Evolutionary conservation across 1,140 invertebrate genomes (phyloP).

Genomic region (Geopemphigus sp.): DNA sequence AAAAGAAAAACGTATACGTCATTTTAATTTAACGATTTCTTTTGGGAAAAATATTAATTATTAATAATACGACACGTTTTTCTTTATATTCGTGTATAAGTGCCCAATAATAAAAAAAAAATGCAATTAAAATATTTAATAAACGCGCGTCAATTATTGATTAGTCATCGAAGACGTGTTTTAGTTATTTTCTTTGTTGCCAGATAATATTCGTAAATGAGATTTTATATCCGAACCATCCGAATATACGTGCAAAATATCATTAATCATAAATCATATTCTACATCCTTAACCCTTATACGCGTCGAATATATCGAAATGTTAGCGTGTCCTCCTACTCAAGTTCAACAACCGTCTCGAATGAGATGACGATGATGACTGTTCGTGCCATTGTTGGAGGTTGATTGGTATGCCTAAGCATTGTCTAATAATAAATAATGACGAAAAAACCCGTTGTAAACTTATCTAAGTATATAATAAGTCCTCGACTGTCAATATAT

Average conservation of each 20-base stretch:
- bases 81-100: neutral
- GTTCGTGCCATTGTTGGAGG: slow-evolving; percentile 36
- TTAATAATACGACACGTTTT: neutral
- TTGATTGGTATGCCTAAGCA: slow-evolving; percentile 34
- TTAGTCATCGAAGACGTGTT: neutral
- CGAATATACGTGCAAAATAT: neutral
- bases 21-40: neutral
- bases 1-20: neutral
- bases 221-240: slow-evolving; percentile 2
- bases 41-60: neutral
- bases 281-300: slow-evolving; percentile 1
- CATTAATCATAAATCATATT: slow-evolving; percentile 36
- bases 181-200: neutral
- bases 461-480: neutral
- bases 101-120: neutral
- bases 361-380: slow-evolving; percentile 28
- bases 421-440: slow-evolving; percentile 44
- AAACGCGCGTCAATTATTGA: slow-evolving; percentile 4
- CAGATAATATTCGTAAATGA: slow-evolving; percentile 5
- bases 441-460: slow-evolving; percentile 42
- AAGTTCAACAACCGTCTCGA: slow-evolving; percentile 48
- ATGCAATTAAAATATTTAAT: neutral
- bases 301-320: slow-evolving; percentile 25
- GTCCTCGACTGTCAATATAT: slow-evolving; percentile 1
- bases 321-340: slow-evolving; percentile 44